Evolutionary conservation across 2,113 vertebrate species (phyloP), one percentile per base, ranked within the genome.

Genomic region (Elephantulus edwardii): DNA sequence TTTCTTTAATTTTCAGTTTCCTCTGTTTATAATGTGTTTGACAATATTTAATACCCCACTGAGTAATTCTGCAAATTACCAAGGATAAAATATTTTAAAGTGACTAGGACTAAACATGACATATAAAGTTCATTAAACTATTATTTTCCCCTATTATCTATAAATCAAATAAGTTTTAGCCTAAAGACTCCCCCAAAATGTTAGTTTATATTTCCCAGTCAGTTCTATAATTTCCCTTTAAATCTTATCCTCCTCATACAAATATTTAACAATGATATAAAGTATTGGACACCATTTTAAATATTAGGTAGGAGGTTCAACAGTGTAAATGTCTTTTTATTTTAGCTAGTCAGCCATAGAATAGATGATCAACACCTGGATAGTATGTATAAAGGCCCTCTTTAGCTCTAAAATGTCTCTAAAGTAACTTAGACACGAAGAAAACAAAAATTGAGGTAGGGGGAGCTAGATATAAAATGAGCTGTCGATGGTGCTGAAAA

Each of bases 401-500:
- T 70, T 88, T 35, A 85, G 28, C 19, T 52, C 56, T 85, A 78
- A 91, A 86, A 70, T 78, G 74, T 89, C 46, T 81, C 81, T 94
- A 74, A 89, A 88, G 86, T 68, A 91, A 82, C 11, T 78, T 79
- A 66, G 19, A 93, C 83, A 19, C 54, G 66, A 86, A 72, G n/a
- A 68, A 52, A n/a, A 5, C 10, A 52, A 1, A 40, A 54, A 86
- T 28, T 8, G 19, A 35, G 50, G 17, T 26, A 83, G 22, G 48
- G 52, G 30, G 48, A 89, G 50, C 17, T 46, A 58, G 33, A 9
- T n/a, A 83, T 77, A n/a, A 40, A 11, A 72, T 78, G 38, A 84
- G 52, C 77, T 93, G 86, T 95, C 83, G 86, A 33, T 93, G 76
- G 90, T 94, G 62, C 94, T 93, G 92, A 88, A 95, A 86, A 64